Conservation (phyloP, 2,113 vertebrate genomes). For the Colaptes auratus region DNA sequence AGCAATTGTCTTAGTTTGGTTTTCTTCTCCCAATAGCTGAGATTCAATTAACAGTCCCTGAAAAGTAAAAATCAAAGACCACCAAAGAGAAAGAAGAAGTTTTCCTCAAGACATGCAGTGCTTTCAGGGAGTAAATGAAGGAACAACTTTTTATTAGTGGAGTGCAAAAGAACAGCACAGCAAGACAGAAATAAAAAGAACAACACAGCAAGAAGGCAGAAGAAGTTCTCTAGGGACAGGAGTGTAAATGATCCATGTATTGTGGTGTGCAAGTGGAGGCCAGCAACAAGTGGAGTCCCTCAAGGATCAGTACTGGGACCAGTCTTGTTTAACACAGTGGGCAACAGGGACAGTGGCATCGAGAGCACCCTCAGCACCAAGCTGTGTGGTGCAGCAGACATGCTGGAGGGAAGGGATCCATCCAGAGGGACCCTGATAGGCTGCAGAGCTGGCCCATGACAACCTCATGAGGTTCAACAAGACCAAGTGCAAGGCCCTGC, state of each 20-base stretch:
- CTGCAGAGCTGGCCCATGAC: too few species aligned
- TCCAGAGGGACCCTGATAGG: too few species aligned
- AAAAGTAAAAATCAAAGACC: not conserved
- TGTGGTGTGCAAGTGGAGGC: not conserved
- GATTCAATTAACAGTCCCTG: not conserved
- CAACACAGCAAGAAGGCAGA: not conserved
- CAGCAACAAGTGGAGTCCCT: too few species aligned
- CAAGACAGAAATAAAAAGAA: not conserved
- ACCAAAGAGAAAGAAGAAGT: not conserved
- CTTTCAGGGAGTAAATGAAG: not conserved
- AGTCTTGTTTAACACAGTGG: too few species aligned
- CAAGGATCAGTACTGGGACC: too few species aligned
- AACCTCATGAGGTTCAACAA: too few species aligned
- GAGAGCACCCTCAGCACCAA: too few species aligned
- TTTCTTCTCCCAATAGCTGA: not conserved
- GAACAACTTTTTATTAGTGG: not conserved
- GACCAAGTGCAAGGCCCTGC: too few species aligned
- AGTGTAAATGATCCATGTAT: not conserved
- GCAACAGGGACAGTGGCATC: too few species aligned
- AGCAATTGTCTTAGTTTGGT: not conserved
- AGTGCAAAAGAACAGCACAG: not conserved
- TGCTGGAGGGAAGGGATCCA: too few species aligned
- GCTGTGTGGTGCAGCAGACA: too few species aligned
- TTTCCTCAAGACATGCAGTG: not conserved
- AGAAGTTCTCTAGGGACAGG: not conserved